Percentiles rank a stretch among this genome's conserved stretches.
phyloP scores from a whole-genome alignment of 1,140 invertebrate genomes.

The Pseudoatta argentina region DNA sequence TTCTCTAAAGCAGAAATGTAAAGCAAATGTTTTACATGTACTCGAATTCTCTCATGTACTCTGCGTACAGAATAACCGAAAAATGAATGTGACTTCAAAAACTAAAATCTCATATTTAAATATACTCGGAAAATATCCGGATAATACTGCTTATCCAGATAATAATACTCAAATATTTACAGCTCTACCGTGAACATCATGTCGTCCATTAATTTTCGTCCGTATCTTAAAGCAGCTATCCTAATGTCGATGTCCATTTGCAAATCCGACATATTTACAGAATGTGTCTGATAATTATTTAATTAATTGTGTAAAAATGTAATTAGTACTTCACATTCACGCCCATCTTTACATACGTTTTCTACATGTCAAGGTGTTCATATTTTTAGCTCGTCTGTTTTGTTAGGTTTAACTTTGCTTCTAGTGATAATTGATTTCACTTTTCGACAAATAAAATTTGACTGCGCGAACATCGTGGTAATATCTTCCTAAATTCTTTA shows the following conservation, averaged over 20 bases:
- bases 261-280: slow-evolving; percentile 1
- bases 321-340: neutral
- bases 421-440: neutral
- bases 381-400: neutral
- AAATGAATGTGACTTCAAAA: neutral
- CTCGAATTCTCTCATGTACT: neutral
- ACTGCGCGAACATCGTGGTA: neutral
- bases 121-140: neutral
- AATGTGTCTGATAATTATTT: neutral
- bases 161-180: neutral
- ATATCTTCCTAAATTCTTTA: neutral
- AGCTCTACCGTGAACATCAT: neutral
- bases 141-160: neutral
- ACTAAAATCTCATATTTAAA: neutral
- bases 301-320: neutral
- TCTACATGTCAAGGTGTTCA: neutral
- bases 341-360: neutral
- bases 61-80: neutral
- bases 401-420: neutral
- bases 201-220: neutral
- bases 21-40: neutral
- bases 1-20: neutral
- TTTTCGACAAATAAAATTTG: neutral
- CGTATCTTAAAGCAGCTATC: neutral
- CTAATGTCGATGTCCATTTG: neutral